Percentiles rank a stretch among this genome's conserved stretches.
Conservation (phyloP, 64 coral and sea anemone species). For the Trachythela sp. region DNA sequence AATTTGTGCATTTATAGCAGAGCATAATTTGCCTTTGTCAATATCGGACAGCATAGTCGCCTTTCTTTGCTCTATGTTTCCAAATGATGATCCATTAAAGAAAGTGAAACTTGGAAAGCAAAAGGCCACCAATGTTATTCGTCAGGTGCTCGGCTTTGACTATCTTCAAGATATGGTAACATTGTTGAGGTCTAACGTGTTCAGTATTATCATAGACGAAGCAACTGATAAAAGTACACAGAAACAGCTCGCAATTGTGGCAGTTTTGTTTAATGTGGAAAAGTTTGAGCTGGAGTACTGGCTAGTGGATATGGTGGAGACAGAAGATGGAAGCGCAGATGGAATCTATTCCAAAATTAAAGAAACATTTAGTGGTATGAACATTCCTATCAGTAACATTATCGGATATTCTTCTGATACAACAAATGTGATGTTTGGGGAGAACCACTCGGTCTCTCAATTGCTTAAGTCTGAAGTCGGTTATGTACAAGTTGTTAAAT, state of each 20-base stretch:
- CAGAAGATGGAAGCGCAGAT: not conserved
- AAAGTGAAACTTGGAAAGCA: too few species aligned
- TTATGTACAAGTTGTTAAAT: not conserved
- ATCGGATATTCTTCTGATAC: not conserved
- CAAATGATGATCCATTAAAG: too few species aligned
- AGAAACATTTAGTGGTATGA: not conserved
- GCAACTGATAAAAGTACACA: not conserved
- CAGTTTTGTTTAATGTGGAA: not conserved
- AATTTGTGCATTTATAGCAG: too few species aligned
- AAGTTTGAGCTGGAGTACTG: not conserved
- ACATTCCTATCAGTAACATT: not conserved
- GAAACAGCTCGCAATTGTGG: not conserved
- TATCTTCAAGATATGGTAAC: too few species aligned
- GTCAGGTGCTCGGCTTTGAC: too few species aligned
- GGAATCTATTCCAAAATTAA: not conserved
- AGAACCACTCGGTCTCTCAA: not conserved
- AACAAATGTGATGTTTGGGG: not conserved
- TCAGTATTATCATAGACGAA: not conserved
- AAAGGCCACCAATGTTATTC: too few species aligned
- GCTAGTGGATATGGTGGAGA: not conserved
- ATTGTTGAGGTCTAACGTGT: too few species aligned
- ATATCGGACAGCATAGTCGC: too few species aligned
- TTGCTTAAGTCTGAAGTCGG: not conserved
- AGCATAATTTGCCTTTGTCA: too few species aligned
- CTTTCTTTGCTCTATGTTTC: too few species aligned